Conservation (phyloP, 2,888 invertebrate species). For the Plebejus melissa region DNA sequence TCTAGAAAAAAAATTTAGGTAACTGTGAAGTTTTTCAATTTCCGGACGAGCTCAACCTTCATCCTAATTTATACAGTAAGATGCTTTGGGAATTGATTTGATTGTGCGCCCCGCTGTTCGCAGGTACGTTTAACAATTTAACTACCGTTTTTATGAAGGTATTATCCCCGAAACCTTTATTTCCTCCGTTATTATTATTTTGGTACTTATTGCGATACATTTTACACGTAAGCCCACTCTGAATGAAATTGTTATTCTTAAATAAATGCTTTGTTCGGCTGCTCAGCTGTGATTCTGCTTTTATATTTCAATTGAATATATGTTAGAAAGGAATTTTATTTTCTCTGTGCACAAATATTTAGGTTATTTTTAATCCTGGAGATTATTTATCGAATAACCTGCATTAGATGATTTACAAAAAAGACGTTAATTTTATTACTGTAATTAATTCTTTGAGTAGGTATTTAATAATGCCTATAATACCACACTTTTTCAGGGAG, state of each 20-base stretch:
- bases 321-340: not conserved
- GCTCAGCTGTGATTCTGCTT: conserved; percentile 18
- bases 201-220: conserved; percentile 53
- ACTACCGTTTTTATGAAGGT: conserved; percentile 61
- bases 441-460: not conserved
- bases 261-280: conserved; percentile 4
- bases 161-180: conserved; percentile 59
- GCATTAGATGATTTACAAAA: not conserved
- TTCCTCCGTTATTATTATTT: conserved; percentile 49
- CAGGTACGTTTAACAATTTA: conserved; percentile 70
- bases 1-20: conserved; percentile 57
- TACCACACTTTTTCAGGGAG: not conserved
- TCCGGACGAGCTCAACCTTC: conserved; percentile 64
- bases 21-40: conserved; percentile 73
- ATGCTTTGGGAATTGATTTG: conserved; percentile 66
- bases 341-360: not conserved
- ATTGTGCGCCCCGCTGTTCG: conserved; percentile 65
- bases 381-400: not conserved
- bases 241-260: conserved; percentile 12
- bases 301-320: conserved; percentile 5
- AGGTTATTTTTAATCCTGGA: not conserved
- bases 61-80: conserved; percentile 67
- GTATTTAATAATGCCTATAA: not conserved
- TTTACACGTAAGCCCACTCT: conserved; percentile 42
- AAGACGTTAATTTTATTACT: too few species aligned